A percentile compares a stretch with the other conserved stretches of the same genome.
Evolutionary conservation across 2,113 vertebrate species (phyloP).

Genomic region (Halcyon senegalensis): DNA sequence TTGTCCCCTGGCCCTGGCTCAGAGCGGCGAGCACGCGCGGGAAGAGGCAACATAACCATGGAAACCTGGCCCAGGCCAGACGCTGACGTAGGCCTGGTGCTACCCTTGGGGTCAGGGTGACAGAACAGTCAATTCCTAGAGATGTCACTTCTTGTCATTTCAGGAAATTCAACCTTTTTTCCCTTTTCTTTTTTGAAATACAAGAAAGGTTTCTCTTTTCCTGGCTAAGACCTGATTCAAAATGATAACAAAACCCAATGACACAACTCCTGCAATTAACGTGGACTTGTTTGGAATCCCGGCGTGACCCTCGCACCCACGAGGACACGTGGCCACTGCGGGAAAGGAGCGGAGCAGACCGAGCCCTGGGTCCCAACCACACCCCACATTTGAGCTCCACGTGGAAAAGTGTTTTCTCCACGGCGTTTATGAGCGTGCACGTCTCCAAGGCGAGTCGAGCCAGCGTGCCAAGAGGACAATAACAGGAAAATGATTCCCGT

Average conservation of each 20-base stretch:
- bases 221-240: not conserved
- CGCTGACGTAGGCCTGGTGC: not conserved
- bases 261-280: not conserved
- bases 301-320: not conserved
- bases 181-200: not conserved
- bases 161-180: slow-evolving; percentile 15
- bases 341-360: not conserved
- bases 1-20: not conserved
- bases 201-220: not conserved
- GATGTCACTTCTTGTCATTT: not conserved
- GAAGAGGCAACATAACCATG: not conserved
- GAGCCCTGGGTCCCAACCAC: not conserved
- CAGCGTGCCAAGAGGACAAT: not conserved
- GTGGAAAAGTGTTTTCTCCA: not conserved
- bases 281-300: not conserved
- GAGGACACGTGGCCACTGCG: rapidly evolving
- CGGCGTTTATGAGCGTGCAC: rapidly evolving
- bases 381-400: not conserved
- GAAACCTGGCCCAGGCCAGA: slow-evolving; percentile 31
- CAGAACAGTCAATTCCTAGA: not conserved
- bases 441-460: not conserved
- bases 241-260: not conserved
- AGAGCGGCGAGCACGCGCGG: not conserved
- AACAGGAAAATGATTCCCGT: not conserved
- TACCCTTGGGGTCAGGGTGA: not conserved